Evolutionary conservation across 1,140 invertebrate species (phyloP), one percentile per base, ranked within the genome.

Genomic region (Acromyrmex echinatior): DNA sequence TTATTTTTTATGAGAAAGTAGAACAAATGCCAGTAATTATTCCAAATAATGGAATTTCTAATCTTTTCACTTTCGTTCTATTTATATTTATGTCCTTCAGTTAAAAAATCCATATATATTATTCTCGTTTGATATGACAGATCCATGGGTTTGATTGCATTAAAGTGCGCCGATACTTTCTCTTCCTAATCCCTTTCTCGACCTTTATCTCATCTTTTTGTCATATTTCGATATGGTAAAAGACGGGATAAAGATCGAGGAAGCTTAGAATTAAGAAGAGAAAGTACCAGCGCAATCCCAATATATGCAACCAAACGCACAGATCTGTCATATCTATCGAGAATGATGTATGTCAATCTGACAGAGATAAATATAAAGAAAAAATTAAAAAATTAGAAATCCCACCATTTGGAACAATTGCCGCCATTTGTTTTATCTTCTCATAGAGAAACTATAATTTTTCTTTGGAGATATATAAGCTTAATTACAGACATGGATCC

Each of bases 321-420:
- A n/a, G n/a, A 45, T 45, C 65, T 68, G 12, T 25, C 35, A 12
- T 35, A 35, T 66, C 12, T 14, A 1, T 45, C 10, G 35, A 68
- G 35, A 68, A 14, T 68, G 65, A 68, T 68, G 10, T 21, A 68
- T 16, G 35, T 45, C 31, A 10, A 31, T 66, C 12, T 68, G 65
- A 68, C 65, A 1, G 35, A 68, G 65, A 68, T 45, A 18, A 68
- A 68, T 68, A 68, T 14, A 35, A 21, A 45, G 35, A 68, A 68
- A 35, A n/a, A 66, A n/a, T 39, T 35, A 35, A 66, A 66, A 35
- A 66, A 18, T 35, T 66, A 66, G 31, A 35, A 4, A 39, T 39
- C 9, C n/a, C 35, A 45, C 0, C 65, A 45, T 45, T 68, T n/a
- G n/a, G 5, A 21, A 21, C 35, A 68, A 21, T 21, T 45, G 35